Percentiles rank a stretch among this genome's conserved stretches.
phyloP scores from a whole-genome alignment of 2,113 vertebrate species.

The Rhabdomys dilectus region DNA sequence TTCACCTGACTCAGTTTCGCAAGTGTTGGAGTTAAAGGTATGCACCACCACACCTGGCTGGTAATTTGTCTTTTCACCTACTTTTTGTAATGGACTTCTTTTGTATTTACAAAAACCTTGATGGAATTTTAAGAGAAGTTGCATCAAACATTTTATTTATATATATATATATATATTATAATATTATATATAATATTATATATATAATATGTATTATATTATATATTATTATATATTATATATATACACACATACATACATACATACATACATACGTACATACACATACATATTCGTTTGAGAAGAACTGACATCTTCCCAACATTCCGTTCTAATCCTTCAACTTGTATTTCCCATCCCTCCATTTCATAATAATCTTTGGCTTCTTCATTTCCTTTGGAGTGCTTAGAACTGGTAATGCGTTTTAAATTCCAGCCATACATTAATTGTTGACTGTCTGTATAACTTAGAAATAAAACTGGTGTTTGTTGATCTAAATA shows the following conservation, averaged over 20 bases:
- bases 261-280: too few relatives aligned
- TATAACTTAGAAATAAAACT: constrained; percentile 25
- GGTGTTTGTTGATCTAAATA: constrained; percentile 33
- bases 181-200: too few relatives aligned
- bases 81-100: constrained; percentile 53
- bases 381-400: constrained; percentile 52
- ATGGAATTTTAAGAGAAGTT: constrained; percentile 36
- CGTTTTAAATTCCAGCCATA: constrained; percentile 31
- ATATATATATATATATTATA: too few relatives aligned
- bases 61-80: constrained; percentile 36
- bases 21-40: neutral
- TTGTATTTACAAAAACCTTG: constrained; percentile 2
- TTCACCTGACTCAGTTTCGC: neutral
- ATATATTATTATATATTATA: too few relatives aligned
- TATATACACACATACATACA: too few relatives aligned
- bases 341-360: neutral
- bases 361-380: constrained; percentile 54
- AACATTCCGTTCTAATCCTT: constrained; percentile 14
- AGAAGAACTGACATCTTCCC: neutral
- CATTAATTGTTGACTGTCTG: constrained; percentile 46
- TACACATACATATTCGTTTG: neutral
- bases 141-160: neutral
- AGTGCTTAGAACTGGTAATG: constrained; percentile 22
- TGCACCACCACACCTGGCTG: neutral
- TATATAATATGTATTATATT: too few relatives aligned